A percentile compares a stretch with the other conserved stretches of the same genome.
Evolutionary conservation across 2,888 invertebrate species (phyloP).

Genomic region (Hydrotaea diabolus): DNA sequence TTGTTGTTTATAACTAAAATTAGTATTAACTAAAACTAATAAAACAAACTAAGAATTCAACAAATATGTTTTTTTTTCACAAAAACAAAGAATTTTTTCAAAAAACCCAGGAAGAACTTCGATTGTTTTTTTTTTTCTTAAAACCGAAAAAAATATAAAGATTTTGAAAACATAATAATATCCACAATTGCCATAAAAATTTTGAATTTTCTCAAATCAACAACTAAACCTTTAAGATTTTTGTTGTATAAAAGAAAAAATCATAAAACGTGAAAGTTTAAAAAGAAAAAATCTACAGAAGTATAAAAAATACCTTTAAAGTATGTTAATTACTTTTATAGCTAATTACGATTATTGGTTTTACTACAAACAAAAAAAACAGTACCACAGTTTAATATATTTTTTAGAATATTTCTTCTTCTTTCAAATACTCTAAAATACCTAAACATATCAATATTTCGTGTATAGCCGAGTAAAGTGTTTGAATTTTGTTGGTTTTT

Average conservation of each 20-base stretch:
- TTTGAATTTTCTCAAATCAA: conserved; percentile 27
- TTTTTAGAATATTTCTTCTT: conserved; percentile 20
- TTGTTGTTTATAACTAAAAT: conserved; percentile 26
- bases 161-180: conserved; percentile 22
- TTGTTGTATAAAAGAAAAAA: background rate
- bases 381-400: conserved; percentile 49
- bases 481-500: too few species aligned
- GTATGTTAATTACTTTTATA: conserved; percentile 31
- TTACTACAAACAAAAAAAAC: conserved; percentile 46
- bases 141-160: conserved; percentile 31
- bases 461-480: background rate
- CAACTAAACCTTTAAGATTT: conserved; percentile 54
- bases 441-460: conserved; percentile 20
- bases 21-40: conserved; percentile 38
- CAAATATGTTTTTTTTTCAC: conserved; percentile 16
- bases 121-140: conserved; percentile 34
- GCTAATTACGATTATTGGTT: conserved; percentile 11
- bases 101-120: conserved; percentile 66
- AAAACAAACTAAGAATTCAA: conserved; percentile 15
- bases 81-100: conserved; percentile 42
- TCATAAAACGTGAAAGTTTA: conserved; percentile 5
- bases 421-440: background rate
- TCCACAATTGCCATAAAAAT: conserved; percentile 1
- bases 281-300: conserved; percentile 15
- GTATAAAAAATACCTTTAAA: conserved; percentile 27